Percentiles rank a stretch among this genome's conserved stretches.
Conservation (phyloP, 1,140 invertebrate species). For the Calephelis nemesis region DNA sequence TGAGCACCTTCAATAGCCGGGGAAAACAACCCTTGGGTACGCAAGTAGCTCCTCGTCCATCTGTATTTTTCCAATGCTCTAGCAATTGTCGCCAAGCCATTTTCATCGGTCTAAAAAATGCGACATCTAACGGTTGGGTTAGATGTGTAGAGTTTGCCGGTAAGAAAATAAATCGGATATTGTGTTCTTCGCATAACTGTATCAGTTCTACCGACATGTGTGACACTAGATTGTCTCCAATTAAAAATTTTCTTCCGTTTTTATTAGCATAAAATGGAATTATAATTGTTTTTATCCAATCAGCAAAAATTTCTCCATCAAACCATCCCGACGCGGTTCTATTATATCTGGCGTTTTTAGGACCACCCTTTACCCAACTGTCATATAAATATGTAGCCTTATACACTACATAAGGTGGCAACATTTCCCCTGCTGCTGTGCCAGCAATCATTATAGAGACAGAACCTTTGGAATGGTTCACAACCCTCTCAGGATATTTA, state of each 20-base stretch:
- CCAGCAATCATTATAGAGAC: too few species aligned
- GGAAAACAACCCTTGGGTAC: too few species aligned
- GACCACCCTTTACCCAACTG: too few species aligned
- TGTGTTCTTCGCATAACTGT: neutral
- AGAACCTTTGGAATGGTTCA: too few species aligned
- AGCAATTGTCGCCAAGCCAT: neutral
- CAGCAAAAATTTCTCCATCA: neutral
- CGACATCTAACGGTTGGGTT: neutral
- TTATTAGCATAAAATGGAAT: neutral
- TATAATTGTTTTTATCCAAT: neutral
- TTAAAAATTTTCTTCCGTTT: neutral
- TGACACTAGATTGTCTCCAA: neutral
- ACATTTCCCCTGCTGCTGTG: too few species aligned
- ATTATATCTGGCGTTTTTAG: too few species aligned
- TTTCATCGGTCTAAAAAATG: constrained; percentile 4
- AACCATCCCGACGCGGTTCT: neutral
- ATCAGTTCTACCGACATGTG: neutral
- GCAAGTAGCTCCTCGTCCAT: too few species aligned
- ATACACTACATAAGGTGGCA: too few species aligned
- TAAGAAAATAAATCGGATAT: constrained; percentile 2
- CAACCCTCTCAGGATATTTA: too few species aligned
- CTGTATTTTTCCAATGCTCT: neutral
- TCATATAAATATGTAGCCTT: too few species aligned
- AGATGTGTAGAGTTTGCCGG: neutral
- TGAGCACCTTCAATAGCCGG: too few species aligned